A percentile compares a stretch with the other conserved stretches of the same genome.
Evolutionary conservation across 2,113 vertebrate genomes (phyloP).

Genomic region (Microtus richardsoni): DNA sequence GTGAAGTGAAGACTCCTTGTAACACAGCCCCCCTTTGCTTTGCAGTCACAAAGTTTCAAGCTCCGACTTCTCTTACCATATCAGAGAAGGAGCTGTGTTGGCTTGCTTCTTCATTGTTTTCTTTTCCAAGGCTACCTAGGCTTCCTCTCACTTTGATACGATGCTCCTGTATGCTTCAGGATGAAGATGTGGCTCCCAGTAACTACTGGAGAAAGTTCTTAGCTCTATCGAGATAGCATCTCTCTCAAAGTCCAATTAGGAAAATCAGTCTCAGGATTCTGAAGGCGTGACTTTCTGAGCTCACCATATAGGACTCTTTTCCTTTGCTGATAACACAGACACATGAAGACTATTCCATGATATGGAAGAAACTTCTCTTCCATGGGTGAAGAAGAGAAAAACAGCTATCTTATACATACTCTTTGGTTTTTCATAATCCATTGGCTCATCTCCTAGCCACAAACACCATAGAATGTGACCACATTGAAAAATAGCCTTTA

Average conservation of each 20-base stretch:
- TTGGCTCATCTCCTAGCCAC: neutral
- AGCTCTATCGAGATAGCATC: neutral
- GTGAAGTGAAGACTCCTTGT: neutral
- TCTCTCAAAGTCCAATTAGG: neutral
- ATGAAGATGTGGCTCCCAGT: neutral
- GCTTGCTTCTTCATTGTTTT: neutral
- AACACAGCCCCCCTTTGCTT: neutral
- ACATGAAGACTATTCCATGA: neutral
- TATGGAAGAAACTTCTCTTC: neutral
- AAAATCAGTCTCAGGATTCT: neutral
- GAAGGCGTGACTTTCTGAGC: neutral
- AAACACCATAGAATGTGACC: neutral
- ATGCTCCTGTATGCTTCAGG: neutral
- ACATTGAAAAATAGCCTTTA: neutral
- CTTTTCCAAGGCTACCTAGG: neutral
- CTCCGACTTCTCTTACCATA: accelerated
- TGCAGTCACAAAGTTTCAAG: neutral
- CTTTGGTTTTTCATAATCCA: neutral
- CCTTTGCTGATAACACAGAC: neutral
- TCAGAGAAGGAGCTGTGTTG: neutral
- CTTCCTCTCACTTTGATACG: neutral
- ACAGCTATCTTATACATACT: neutral
- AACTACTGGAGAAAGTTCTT: neutral
- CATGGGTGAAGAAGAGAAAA: neutral
- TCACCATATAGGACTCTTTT: neutral